Percentiles rank a stretch among this genome's conserved stretches.
phyloP scores from a whole-genome alignment of 1,140 invertebrate genomes.

The Trigoniulus corallinus region DNA sequence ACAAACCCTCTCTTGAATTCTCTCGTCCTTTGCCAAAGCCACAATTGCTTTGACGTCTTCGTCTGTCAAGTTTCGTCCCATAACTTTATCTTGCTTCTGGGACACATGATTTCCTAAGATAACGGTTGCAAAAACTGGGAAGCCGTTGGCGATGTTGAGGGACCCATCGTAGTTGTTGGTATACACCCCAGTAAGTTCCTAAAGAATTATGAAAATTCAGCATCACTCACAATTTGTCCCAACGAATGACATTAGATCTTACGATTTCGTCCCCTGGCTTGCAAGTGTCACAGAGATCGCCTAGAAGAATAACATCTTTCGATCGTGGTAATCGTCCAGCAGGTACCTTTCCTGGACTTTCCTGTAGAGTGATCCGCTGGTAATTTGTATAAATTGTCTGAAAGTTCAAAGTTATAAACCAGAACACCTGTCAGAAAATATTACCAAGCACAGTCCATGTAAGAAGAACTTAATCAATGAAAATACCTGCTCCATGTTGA shows the following conservation, averaged over 20 bases:
- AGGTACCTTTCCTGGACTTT: conserved; percentile 56
- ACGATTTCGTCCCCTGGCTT: conserved; percentile 97
- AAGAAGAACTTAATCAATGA: too few relatives aligned
- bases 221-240: too few relatives aligned
- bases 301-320: conserved; percentile 88
- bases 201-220: conserved; percentile 8
- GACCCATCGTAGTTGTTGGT: conserved; percentile 97
- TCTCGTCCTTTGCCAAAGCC: conserved; percentile 77
- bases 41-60: conserved; percentile 84
- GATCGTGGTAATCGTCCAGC: conserved; percentile 94
- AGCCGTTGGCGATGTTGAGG: conserved; percentile 75
- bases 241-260: conserved; percentile 31
- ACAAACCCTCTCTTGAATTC: conserved; percentile 59
- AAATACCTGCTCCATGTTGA: conserved; percentile 53
- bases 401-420: background rate
- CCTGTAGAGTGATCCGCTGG: conserved; percentile 94
- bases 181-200: conserved; percentile 70
- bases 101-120: conserved; percentile 91
- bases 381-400: conserved; percentile 98
- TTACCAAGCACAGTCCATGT: too few relatives aligned
- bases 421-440: too few relatives aligned
- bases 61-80: conserved; percentile 78
- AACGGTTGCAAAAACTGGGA: conserved; percentile 96
- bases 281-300: conserved; percentile 89
- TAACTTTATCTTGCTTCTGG: conserved; percentile 81